A percentile compares a stretch with the other conserved stretches of the same genome.
These are phyloP conservation scores for Trilocha varians DNA, from an alignment of 2,888 invertebrate genomes.

Conservation along the genomic window DNA sequence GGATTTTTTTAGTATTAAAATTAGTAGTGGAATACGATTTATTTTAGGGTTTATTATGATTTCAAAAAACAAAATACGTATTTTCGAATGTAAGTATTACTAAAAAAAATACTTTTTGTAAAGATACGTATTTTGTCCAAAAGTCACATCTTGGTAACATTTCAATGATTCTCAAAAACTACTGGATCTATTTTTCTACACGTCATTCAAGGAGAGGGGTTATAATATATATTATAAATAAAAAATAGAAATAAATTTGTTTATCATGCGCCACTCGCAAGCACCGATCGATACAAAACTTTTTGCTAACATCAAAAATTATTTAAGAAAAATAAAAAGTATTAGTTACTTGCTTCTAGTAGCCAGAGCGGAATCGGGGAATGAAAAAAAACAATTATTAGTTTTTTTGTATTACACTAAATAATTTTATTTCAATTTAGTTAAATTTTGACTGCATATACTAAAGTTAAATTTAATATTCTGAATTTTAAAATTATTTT, in stretches of 20 bases:
- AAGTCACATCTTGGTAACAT: conserved; percentile 28
- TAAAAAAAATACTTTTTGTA: no score
- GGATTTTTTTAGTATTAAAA: no score
- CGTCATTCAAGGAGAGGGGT: conserved; percentile 51
- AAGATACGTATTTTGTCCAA: no score
- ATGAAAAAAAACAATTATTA: conserved; percentile 42
- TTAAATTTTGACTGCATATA: background rate
- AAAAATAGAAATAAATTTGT: conserved; percentile 15
- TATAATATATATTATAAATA: conserved; percentile 14
- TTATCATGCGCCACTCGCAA: conserved; percentile 52
- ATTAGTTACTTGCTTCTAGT: conserved; percentile 71
- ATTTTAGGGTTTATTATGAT: no score
- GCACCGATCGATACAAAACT: conserved; percentile 32
- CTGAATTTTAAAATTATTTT: no score
- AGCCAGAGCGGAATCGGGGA: conserved; percentile 67
- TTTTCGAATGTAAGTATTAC: no score
- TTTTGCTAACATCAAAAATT: conserved; percentile 47
- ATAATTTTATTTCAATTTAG: conserved; percentile 17
- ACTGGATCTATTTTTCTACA: conserved; percentile 55
- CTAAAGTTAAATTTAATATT: no score
- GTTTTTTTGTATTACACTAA: conserved; percentile 17
- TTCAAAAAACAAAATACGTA: no score
- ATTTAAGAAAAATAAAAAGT: conserved; percentile 23
- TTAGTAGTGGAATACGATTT: no score
- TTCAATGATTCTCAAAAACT: conserved; percentile 67